Percentiles rank a stretch among this genome's conserved stretches.
Evolutionary conservation across 2,888 invertebrate genomes (phyloP).

Genomic region (Patella caerulea): DNA sequence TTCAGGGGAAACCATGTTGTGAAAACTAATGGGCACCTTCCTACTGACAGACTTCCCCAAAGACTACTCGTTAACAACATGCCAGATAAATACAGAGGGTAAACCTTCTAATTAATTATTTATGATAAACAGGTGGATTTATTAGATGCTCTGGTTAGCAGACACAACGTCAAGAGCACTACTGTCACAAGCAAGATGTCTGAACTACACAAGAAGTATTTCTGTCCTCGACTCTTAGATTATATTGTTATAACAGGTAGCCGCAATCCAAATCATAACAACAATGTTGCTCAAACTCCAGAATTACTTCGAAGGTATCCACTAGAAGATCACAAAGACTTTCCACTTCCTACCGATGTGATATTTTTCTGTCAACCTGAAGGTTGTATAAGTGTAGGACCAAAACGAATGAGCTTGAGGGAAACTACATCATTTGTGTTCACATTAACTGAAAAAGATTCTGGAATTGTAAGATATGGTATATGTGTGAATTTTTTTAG

Average conservation of each 20-base stretch:
- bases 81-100: too few relatives aligned
- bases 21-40: too few relatives aligned
- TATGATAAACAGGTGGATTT: too few relatives aligned
- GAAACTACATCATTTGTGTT: conserved; percentile 98
- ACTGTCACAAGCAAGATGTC: conserved; percentile 35
- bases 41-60: too few relatives aligned
- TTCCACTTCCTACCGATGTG: conserved; percentile 96
- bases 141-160: too few relatives aligned
- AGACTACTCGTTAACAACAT: too few relatives aligned
- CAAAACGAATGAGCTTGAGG: conserved; percentile 78
- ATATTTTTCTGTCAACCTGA: conserved; percentile 99
- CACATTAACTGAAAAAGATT: conserved; percentile 98
- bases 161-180: too few relatives aligned
- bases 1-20: too few relatives aligned
- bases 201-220: conserved; percentile 67
- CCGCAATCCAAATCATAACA: conserved; percentile 76
- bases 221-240: conserved; percentile 81
- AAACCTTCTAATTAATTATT: too few relatives aligned
- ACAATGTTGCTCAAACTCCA: conserved; percentile 81
- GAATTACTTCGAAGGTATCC: conserved; percentile 93
- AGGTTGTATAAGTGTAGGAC: conserved; percentile 91
- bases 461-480: conserved; percentile 85
- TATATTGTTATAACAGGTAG: conserved; percentile 98
- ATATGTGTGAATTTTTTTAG: conserved; percentile 99
- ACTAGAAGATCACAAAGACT: conserved; percentile 95